Base-by-base conservation (phyloP, 37 sponge, comb jelly and placozoan species). In the Aplysina aerophoba region DNA sequence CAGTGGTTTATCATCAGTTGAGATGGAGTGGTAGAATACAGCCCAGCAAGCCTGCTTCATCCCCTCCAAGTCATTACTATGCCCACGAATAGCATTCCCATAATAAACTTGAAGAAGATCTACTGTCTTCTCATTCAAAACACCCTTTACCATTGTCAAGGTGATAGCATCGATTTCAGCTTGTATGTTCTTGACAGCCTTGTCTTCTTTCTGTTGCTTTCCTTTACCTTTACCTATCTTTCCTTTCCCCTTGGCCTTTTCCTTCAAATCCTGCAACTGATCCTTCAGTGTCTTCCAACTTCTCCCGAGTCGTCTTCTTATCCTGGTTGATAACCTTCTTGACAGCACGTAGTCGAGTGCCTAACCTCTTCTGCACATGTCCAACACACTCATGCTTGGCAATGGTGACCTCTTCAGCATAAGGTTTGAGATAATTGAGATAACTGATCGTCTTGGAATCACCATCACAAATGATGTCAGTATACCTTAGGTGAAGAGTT, bases 41-140 rank as follows among this genome's bases (percentile, higher is more conserved):
- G 86, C 86, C 86, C 86, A 85, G 28, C 62, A 63, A 73, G 85
- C 85, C 36, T 73, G 53, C 59, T 8, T 72, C 85, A 84, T 84
- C 12, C 74, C 74, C 15, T n/a, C 74, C 20, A 84, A 36, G 30
- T 85, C 86, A 37, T 24, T 40, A 15, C 62, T 60, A 40, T 85
- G 78, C 28, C 59, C 65, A 15, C 86, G 79, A 13, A 85, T 85
- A 24, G 86, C 86, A 74, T 63, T 77, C 8, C 86, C 86, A 77
- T 85, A 85, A 53, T 77, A 85, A 12, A 39, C 27, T 57, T 85
- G 86, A 3, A 59, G 62, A 37, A 60, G 38, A 19, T 81, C 82
- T 17, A 81, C 36, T 12, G 36, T 58, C 82, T 81, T 81, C 28
- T 59, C 62, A 57, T 58, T 59, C 39, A 59, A 44, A 8, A 44